phyloP scores from a whole-genome alignment of 2,113 vertebrate species.

The Elanus axillaris region DNA sequence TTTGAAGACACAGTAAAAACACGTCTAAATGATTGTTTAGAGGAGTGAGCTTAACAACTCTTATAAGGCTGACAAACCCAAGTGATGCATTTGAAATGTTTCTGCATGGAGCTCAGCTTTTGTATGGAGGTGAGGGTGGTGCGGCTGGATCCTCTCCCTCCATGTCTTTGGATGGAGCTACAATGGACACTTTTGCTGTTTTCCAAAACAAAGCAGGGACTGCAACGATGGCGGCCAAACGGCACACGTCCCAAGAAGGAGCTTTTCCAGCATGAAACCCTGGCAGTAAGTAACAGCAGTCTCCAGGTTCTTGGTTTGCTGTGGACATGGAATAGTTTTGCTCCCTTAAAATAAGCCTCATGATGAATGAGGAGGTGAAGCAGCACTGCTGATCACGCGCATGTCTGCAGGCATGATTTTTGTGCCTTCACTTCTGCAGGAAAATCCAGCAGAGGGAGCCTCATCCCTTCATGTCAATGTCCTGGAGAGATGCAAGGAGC shows the following conservation, averaged over 20 bases:
- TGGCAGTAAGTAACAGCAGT: neutral
- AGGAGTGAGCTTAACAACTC: neutral
- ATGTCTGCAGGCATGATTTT: neutral
- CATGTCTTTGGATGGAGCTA: neutral
- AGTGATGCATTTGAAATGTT: neutral
- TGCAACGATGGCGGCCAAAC: neutral
- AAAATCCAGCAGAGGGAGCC: neutral
- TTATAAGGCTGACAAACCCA: neutral
- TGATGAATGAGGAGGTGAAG: neutral
- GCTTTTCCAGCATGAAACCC: neutral
- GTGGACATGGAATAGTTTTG: neutral
- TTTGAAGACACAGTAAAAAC: neutral
- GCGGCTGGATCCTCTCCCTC: neutral
- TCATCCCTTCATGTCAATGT: neutral
- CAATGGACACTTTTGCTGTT: neutral
- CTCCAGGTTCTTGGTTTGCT: neutral
- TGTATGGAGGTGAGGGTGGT: neutral
- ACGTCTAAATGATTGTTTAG: neutral
- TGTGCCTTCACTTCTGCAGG: neutral
- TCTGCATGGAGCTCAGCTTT: neutral
- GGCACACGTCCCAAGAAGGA: neutral
- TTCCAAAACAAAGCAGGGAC: neutral
- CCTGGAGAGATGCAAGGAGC: neutral
- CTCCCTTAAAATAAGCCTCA: neutral
- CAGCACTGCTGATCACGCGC: neutral